phyloP scores from a whole-genome alignment of 2,113 vertebrate genomes.

The Sinocyclocheilus grahami region DNA sequence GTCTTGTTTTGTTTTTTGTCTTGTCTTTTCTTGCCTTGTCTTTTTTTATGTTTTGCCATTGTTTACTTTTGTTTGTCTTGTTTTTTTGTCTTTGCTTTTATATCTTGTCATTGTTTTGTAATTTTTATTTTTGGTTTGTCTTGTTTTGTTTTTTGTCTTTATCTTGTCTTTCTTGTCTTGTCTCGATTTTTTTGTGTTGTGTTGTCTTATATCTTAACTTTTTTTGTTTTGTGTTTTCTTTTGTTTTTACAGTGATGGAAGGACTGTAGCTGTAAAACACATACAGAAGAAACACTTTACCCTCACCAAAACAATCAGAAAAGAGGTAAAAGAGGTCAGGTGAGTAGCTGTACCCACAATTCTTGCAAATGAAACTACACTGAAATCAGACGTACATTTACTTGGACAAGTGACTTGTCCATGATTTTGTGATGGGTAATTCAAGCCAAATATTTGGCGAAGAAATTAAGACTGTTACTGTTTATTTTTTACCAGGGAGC shows the following conservation, averaged over 20 bases:
- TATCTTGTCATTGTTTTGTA: not conserved
- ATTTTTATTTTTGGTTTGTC: too few species aligned
- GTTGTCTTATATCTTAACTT: not conserved
- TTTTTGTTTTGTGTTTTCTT: not conserved
- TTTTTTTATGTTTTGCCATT: not conserved
- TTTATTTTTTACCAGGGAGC: constrained; percentile 64
- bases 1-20: not conserved
- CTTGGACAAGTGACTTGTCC: not conserved
- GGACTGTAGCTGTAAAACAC: constrained; percentile 74
- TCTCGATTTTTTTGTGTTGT: not conserved
- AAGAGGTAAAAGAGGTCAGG: constrained; percentile 80
- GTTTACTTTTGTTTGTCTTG: not conserved
- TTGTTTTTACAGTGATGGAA: constrained; percentile 68
- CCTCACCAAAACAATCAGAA: constrained; percentile 75
- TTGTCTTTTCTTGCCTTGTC: not conserved
- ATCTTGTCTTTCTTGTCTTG: not conserved
- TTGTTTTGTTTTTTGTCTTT: not conserved
- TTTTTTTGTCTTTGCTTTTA: not conserved
- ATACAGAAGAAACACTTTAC: constrained; percentile 77
- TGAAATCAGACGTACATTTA: not conserved
- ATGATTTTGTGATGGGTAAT: not conserved
- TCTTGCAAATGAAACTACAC: not conserved
- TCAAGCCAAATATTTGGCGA: not conserved
- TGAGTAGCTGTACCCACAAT: constrained; percentile 45
- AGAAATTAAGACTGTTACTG: not conserved